A percentile compares a stretch with the other conserved stretches of the same genome.
phyloP scores from a whole-genome alignment of 1,140 invertebrate genomes.

The Condylostylus longicornis region DNA sequence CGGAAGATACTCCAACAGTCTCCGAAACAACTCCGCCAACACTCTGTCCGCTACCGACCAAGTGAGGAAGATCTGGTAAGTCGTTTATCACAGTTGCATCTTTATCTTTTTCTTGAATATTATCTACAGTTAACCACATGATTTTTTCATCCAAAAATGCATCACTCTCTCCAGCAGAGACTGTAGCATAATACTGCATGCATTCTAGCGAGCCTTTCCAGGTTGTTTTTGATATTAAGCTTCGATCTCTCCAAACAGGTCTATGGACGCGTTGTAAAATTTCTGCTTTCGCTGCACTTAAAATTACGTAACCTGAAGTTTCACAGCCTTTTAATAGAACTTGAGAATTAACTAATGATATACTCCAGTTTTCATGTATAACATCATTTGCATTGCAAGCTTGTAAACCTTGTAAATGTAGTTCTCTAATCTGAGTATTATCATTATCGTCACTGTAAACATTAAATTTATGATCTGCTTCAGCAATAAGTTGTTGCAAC shows the following conservation, averaged over 20 bases:
- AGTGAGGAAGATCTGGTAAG: constrained; percentile 67
- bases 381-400: constrained; percentile 81
- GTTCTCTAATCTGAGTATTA: constrained; percentile 54
- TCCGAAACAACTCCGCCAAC: constrained; percentile 91
- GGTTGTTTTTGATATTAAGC: constrained; percentile 82
- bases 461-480: constrained; percentile 85
- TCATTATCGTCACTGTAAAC: constrained; percentile 82
- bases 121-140: constrained; percentile 87
- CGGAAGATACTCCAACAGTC: constrained; percentile 71
- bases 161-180: constrained; percentile 68
- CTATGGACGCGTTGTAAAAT: constrained; percentile 79
- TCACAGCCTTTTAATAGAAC: constrained; percentile 91
- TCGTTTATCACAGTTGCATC: constrained; percentile 64
- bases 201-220: constrained; percentile 91
- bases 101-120: constrained; percentile 80
- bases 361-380: constrained; percentile 83
- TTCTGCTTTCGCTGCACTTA: constrained; percentile 89
- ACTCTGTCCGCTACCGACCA: constrained; percentile 86
- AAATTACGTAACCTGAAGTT: constrained; percentile 89
- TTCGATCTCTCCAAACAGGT: constrained; percentile 81
- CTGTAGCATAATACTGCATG: constrained; percentile 98
- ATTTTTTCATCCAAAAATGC: constrained; percentile 67
- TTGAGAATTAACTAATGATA: constrained; percentile 79
- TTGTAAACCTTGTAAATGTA: constrained; percentile 68
- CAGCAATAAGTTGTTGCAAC: constrained; percentile 82